phyloP scores from a whole-genome alignment of 2,888 invertebrate species.

The Agrotis exclamationis region DNA sequence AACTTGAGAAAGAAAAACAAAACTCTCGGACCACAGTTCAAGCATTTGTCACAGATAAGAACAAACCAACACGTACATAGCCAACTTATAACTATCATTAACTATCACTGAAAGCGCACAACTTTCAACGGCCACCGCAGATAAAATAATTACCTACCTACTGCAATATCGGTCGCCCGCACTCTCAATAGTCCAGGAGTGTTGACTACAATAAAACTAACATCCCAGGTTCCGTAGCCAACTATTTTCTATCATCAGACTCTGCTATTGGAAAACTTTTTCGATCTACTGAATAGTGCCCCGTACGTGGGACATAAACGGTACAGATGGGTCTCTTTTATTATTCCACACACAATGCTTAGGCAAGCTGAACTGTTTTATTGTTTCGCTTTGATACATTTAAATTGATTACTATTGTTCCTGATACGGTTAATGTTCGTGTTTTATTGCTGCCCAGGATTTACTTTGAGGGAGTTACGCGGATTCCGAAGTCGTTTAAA shows the following conservation, averaged over 20 bases:
- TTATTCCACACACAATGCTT: conserved; percentile 83
- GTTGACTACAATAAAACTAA: conserved; percentile 82
- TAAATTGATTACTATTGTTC: conserved; percentile 73
- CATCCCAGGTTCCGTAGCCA: conserved; percentile 76
- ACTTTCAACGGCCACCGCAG: conserved; percentile 40
- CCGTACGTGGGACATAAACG: conserved; percentile 85
- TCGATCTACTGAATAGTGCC: conserved; percentile 87
- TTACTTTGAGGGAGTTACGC: conserved; percentile 33
- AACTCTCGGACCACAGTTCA: background rate
- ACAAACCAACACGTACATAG: conserved; percentile 9
- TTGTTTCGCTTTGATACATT: conserved; percentile 73
- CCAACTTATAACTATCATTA: conserved; percentile 42
- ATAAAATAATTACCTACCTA: conserved; percentile 61
- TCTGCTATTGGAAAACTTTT: conserved; percentile 89
- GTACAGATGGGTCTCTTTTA: conserved; percentile 81
- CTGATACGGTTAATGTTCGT: conserved; percentile 63
- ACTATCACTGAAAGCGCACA: conserved; percentile 28
- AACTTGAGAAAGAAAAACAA: background rate
- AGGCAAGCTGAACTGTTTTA: conserved; percentile 79
- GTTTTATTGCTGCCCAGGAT: conserved; percentile 62
- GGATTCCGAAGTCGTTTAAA: conserved; percentile 41
- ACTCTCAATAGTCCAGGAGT: conserved; percentile 55
- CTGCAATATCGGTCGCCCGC: conserved; percentile 54
- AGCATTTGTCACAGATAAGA: conserved; percentile 20
- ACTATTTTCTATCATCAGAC: conserved; percentile 87